Percentiles rank a stretch among this genome's conserved stretches.
phyloP scores from a whole-genome alignment of 2,113 vertebrate species.

The Psettodes erumei region DNA sequence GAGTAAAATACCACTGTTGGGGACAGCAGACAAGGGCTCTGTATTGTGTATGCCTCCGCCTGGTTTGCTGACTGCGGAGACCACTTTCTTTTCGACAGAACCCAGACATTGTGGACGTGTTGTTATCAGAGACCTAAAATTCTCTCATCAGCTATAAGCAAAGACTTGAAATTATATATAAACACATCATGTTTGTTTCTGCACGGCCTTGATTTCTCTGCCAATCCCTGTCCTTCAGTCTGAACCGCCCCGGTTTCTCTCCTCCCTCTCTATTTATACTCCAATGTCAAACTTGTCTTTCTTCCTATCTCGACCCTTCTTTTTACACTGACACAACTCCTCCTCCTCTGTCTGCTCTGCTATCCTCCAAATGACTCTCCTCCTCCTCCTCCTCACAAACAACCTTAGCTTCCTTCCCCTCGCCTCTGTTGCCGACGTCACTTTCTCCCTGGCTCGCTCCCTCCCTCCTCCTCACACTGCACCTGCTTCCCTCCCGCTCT shows the following conservation, averaged over 20 bases:
- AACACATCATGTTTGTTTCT: slow-evolving; percentile 9
- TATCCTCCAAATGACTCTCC: slow-evolving; percentile 67
- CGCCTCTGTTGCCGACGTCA: slow-evolving; percentile 54
- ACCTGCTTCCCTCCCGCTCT: slow-evolving; percentile 70
- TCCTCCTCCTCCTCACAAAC: slow-evolving; percentile 40
- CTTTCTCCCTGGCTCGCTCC: slow-evolving; percentile 55
- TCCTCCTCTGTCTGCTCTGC: slow-evolving; percentile 44
- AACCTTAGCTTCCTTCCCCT: slow-evolving; percentile 63
- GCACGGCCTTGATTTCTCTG: slow-evolving; percentile 17
- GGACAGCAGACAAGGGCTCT: not conserved
- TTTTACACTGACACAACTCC: slow-evolving; percentile 56
- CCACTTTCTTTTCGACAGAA: not conserved
- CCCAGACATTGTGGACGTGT: not conserved
- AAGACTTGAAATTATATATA: not conserved
- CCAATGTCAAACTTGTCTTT: slow-evolving; percentile 67
- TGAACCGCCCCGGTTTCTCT: slow-evolving; percentile 15
- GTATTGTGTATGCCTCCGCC: not conserved
- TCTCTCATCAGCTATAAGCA: slow-evolving; percentile 29
- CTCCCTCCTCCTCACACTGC: slow-evolving; percentile 55
- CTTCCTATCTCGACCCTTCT: slow-evolving; percentile 38
- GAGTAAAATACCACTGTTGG: slow-evolving; percentile 21
- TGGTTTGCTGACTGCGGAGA: not conserved
- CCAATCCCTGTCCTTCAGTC: not conserved
- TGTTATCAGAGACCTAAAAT: not conserved
- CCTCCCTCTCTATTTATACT: slow-evolving; percentile 60